These are phyloP conservation scores for Coleophora deauratella DNA, from an alignment of 2,888 invertebrate genomes.

Conservation along the genomic window DNA sequence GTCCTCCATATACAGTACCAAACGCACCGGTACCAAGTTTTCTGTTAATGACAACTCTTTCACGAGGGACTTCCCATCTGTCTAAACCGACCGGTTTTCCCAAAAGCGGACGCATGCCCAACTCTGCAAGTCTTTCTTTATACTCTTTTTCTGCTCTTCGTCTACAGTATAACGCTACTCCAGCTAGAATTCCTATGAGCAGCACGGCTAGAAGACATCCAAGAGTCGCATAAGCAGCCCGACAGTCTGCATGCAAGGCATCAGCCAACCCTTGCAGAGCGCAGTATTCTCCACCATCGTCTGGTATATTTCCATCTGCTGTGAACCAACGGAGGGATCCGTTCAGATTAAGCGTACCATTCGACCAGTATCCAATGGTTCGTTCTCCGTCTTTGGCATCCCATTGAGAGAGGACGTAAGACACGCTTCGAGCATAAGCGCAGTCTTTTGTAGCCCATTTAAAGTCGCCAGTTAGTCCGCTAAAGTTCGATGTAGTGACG, in stretches of 20 bases:
- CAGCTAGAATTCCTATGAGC: constrained; percentile 33
- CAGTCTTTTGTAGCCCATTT: constrained; percentile 40
- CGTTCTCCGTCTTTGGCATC: constrained; percentile 45
- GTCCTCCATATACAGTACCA: constrained; percentile 94
- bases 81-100: constrained; percentile 72
- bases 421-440: constrained; percentile 18
- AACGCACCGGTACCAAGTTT: constrained; percentile 93
- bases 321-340: constrained; percentile 78
- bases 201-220: constrained; percentile 26
- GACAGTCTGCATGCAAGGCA: constrained; percentile 80
- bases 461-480: constrained; percentile 46
- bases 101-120: constrained; percentile 42
- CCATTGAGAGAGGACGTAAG: constrained; percentile 75
- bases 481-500: constrained; percentile 25
- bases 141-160: constrained; percentile 46
- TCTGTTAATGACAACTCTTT: constrained; percentile 88
- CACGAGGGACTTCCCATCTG: constrained; percentile 91
- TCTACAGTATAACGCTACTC: constrained; percentile 36
- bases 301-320: constrained; percentile 72
- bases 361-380: constrained; percentile 82
- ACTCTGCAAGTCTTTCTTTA: constrained; percentile 41
- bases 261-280: constrained; percentile 79
- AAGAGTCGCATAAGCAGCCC: constrained; percentile 76
- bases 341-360: constrained; percentile 86
- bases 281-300: constrained; percentile 81